Conservation (phyloP, 2,113 vertebrate species). For the Lophotis ruficrista region DNA sequence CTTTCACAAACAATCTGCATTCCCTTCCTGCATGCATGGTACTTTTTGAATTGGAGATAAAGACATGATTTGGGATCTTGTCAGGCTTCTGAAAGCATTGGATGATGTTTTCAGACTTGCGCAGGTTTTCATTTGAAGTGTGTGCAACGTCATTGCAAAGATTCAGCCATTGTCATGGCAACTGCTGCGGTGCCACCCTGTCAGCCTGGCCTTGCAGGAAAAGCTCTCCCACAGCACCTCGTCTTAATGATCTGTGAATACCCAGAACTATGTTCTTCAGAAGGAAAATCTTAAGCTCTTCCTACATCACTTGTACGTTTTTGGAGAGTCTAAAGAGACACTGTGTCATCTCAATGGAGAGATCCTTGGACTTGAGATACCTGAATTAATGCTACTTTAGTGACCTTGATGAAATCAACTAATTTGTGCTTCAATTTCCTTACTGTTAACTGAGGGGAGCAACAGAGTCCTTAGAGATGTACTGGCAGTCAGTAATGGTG, state of each 20-base stretch:
- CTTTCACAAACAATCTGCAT: not conserved
- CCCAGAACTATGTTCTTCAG: not conserved
- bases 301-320: not conserved
- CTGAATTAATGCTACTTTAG: not conserved
- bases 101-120: not conserved
- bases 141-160: not conserved
- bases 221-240: not conserved
- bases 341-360: not conserved
- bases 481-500: not conserved
- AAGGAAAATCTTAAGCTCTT: not conserved
- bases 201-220: not conserved
- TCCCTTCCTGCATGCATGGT: not conserved
- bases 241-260: not conserved
- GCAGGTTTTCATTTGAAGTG: not conserved
- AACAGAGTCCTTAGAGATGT: not conserved
- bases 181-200: not conserved
- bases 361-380: not conserved
- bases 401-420: not conserved
- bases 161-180: slow-evolving; percentile 13
- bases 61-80: not conserved
- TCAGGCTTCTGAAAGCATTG: not conserved
- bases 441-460: not conserved
- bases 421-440: not conserved
- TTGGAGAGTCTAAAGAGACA: not conserved
- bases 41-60: not conserved